Evolutionary conservation across 1,140 invertebrate species (phyloP).

Genomic region (Listronotus bonariensis): DNA sequence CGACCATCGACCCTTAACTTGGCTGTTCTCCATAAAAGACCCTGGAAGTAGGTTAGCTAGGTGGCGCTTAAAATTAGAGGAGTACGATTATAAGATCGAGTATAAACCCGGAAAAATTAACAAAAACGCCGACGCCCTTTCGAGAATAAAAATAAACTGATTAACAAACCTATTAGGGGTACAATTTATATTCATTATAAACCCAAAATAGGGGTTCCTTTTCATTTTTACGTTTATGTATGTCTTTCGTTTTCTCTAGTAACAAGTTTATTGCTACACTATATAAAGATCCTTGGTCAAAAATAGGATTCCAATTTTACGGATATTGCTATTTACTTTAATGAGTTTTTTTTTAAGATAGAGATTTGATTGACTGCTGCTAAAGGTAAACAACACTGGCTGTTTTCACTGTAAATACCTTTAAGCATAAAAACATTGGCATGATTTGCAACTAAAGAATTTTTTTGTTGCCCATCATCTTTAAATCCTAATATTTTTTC

Average conservation of each 20-base stretch:
- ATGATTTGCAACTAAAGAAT: background rate
- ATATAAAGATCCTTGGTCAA: slow-evolving; percentile 47
- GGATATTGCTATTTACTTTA: background rate
- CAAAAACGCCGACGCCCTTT: no score
- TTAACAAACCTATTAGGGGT: slow-evolving; percentile 48
- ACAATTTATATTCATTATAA: slow-evolving; percentile 45
- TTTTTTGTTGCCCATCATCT: background rate
- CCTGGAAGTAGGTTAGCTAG: no score
- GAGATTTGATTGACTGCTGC: background rate
- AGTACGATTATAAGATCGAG: no score
- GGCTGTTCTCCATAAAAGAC: no score
- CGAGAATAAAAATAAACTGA: no score
- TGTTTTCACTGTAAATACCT: slow-evolving; percentile 2
- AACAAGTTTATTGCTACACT: slow-evolving; percentile 44
- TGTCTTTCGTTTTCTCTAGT: slow-evolving; percentile 13
- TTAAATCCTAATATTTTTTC: slow-evolving; percentile 8
- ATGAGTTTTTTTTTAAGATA: background rate
- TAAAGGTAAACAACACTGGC: background rate
- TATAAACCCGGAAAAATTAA: no score
- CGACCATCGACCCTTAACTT: no score
- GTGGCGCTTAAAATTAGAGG: no score
- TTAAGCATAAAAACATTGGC: slow-evolving; percentile 10
- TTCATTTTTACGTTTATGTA: slow-evolving; percentile 18
- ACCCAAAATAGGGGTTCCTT: slow-evolving; percentile 35
- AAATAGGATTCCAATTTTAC: slow-evolving; percentile 33